Conservation (phyloP, 2,113 vertebrate species). For the Ochotona curzoniae region DNA sequence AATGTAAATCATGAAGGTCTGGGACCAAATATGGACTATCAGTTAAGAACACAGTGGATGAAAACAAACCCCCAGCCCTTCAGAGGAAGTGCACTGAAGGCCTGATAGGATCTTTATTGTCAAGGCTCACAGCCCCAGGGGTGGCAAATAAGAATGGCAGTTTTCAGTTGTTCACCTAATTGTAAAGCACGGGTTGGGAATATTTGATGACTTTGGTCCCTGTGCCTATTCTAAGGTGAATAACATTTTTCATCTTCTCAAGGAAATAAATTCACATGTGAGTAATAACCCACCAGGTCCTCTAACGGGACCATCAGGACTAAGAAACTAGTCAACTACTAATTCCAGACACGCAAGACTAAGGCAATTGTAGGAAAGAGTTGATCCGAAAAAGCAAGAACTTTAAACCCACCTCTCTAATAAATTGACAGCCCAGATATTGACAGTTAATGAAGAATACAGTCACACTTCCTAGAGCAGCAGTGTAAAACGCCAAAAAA, state of each 20-base stretch:
- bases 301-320: constrained; percentile 7
- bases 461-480: constrained; percentile 18
- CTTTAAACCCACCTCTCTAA: not conserved
- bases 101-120: not conserved
- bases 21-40: constrained; percentile 65
- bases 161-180: constrained; percentile 44
- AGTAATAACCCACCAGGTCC: not conserved
- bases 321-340: not conserved
- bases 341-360: not conserved
- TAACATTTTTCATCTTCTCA: constrained; percentile 49
- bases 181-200: constrained; percentile 38
- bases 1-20: constrained; percentile 42
- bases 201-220: constrained; percentile 37
- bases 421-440: not conserved
- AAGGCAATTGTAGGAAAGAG: not conserved
- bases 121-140: constrained; percentile 44
- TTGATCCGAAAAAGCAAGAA: constrained; percentile 29
- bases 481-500: constrained; percentile 39
- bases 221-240: constrained; percentile 24
- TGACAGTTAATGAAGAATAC: not conserved
- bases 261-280: constrained; percentile 26
- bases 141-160: constrained; percentile 35
- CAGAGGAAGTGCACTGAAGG: not conserved
- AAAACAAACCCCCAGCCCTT: constrained; percentile 57
- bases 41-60: constrained; percentile 49